Conservation (phyloP, 2,113 vertebrate species). For the Daboia siamensis region DNA sequence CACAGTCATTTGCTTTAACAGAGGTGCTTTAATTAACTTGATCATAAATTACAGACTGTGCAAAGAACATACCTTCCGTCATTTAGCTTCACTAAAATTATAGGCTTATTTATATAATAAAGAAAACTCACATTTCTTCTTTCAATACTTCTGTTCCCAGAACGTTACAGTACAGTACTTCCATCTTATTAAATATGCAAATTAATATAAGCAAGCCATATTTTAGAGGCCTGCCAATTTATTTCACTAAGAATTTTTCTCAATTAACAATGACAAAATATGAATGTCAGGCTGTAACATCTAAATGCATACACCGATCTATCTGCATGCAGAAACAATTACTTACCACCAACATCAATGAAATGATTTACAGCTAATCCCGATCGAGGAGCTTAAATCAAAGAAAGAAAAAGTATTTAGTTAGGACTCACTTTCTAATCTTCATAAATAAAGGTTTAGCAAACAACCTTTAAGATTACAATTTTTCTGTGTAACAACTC, state of each 20-base stretch:
- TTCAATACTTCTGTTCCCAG: background rate
- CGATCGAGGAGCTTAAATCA: conserved; percentile 86
- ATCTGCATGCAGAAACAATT: conserved; percentile 25
- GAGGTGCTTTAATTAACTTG: background rate
- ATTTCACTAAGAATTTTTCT: background rate
- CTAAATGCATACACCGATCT: background rate
- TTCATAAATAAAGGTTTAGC: background rate
- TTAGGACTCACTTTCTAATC: too few species aligned
- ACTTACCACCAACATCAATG: conserved; percentile 94
- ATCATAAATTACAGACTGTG: background rate
- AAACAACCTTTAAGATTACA: background rate
- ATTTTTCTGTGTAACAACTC: conserved; percentile 58
- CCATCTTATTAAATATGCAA: background rate
- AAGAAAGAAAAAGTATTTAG: background rate
- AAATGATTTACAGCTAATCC: conserved; percentile 93
- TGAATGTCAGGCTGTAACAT: conserved; percentile 19
- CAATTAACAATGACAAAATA: background rate
- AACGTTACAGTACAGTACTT: background rate
- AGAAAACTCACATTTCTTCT: background rate
- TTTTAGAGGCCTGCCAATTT: background rate
- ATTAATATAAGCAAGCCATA: background rate
- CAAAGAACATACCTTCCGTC: background rate
- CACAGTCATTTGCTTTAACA: background rate
- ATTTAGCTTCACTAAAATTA: background rate
- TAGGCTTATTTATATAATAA: background rate